These are phyloP conservation scores for Girardinus metallicus DNA, from an alignment of 2,797 vertebrate genomes.

Conservation along the genomic window DNA sequence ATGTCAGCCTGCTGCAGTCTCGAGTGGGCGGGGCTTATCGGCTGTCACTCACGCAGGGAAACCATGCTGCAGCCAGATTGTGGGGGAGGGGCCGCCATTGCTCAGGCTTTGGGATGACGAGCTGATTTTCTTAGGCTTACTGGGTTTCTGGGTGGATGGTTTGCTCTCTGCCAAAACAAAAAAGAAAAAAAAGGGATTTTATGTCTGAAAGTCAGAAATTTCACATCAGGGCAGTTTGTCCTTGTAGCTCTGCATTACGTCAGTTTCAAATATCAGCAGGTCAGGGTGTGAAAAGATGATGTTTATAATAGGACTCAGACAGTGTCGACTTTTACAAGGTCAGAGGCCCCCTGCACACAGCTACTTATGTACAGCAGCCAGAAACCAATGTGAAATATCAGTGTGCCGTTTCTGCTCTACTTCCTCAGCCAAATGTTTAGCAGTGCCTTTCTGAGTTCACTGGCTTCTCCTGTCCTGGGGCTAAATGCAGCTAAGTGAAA, in stretches of 20 bases:
- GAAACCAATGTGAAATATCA: constrained; percentile 44
- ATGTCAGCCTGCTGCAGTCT: constrained; percentile 78
- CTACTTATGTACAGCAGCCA: constrained; percentile 19
- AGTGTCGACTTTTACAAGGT: constrained; percentile 17
- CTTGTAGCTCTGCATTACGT: constrained; percentile 55
- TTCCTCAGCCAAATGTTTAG: constrained; percentile 60
- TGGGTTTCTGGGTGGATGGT: constrained; percentile 13
- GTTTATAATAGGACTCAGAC: neutral
- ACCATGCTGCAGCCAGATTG: constrained; percentile 64
- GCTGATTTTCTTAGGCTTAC: constrained; percentile 26
- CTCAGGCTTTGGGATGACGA: constrained; percentile 44
- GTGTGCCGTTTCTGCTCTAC: constrained; percentile 66
- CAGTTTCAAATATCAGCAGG: constrained; percentile 54
- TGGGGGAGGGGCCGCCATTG: constrained; percentile 70
- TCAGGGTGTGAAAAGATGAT: neutral
- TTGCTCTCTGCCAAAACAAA: constrained; percentile 39
- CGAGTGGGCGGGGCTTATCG: constrained; percentile 63
- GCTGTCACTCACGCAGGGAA: constrained; percentile 63
- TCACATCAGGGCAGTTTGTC: constrained; percentile 32
- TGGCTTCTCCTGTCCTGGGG: constrained; percentile 39
- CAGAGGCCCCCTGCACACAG: constrained; percentile 45
- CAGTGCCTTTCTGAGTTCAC: constrained; percentile 41
- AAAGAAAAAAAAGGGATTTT: constrained; percentile 2
- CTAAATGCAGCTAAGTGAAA: constrained; percentile 26
- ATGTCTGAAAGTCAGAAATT: constrained; percentile 35